A percentile compares a stretch with the other conserved stretches of the same genome.
Evolutionary conservation across 1,140 invertebrate genomes (phyloP).

Genomic region (Philotrypesis tridentata): DNA sequence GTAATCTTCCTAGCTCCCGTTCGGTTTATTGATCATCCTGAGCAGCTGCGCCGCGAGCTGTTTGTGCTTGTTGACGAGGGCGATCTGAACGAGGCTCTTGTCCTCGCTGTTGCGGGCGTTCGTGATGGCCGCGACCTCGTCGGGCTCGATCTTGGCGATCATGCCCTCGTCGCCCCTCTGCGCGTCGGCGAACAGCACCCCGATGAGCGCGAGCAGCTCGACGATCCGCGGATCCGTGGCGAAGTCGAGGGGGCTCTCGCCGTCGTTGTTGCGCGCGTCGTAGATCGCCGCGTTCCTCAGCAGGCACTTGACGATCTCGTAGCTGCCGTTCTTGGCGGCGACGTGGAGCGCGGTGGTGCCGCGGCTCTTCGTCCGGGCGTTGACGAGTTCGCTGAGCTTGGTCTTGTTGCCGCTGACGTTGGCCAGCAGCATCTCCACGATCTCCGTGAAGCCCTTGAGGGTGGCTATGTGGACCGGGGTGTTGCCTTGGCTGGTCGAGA

Average conservation of each 20-base stretch:
- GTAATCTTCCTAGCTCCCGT: neutral
- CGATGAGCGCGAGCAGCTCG: slow-evolving; percentile 44
- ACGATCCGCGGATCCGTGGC: neutral
- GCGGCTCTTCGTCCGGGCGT: slow-evolving; percentile 15
- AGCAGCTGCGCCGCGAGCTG: slow-evolving; percentile 9
- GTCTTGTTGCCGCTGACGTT: slow-evolving; percentile 63
- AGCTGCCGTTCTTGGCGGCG: slow-evolving; percentile 32
- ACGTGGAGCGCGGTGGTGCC: slow-evolving; percentile 46
- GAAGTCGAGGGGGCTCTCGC: neutral
- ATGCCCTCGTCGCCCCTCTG: slow-evolving; percentile 44
- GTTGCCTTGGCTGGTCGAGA: slow-evolving; percentile 74
- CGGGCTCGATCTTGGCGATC: slow-evolving; percentile 40
- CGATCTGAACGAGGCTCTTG: slow-evolving; percentile 21
- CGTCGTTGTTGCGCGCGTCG: neutral
- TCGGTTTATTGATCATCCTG: neutral
- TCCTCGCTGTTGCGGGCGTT: slow-evolving; percentile 41
- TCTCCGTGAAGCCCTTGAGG: slow-evolving; percentile 79
- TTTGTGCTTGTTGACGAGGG: slow-evolving; percentile 31
- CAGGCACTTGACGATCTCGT: slow-evolving; percentile 1
- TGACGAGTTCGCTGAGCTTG: slow-evolving; percentile 60
- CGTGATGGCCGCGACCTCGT: slow-evolving; percentile 42
- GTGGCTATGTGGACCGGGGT: slow-evolving; percentile 81
- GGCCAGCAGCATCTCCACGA: slow-evolving; percentile 80
- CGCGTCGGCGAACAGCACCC: slow-evolving; percentile 40
- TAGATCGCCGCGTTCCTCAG: slow-evolving; percentile 21